phyloP scores from a whole-genome alignment of 2,888 invertebrate genomes.

The Epistrophella euchroma region DNA sequence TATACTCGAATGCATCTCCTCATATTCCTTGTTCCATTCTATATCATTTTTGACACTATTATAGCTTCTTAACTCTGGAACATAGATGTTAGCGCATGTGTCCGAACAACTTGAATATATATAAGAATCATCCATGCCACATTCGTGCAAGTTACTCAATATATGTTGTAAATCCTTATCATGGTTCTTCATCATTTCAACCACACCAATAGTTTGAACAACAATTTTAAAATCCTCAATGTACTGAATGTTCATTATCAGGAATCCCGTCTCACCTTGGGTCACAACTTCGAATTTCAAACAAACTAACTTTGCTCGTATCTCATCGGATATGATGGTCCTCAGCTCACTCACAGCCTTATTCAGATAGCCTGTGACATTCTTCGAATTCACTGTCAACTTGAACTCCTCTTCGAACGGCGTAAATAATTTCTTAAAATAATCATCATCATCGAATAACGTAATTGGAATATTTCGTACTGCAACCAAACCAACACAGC shows the following conservation, averaged over 20 bases:
- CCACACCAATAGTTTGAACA: constrained; percentile 53
- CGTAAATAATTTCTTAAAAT: constrained; percentile 58
- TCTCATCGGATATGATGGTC: constrained; percentile 30
- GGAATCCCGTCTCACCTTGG: constrained; percentile 8
- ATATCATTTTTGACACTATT: constrained; percentile 16
- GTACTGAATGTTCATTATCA: constrained; percentile 37
- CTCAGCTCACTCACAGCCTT: constrained; percentile 34
- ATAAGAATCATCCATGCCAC: constrained; percentile 42
- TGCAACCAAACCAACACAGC: constrained; percentile 71
- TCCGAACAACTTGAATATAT: constrained; percentile 59
- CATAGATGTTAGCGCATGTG: constrained; percentile 35
- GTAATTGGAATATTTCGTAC: constrained; percentile 65
- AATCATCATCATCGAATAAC: constrained; percentile 72
- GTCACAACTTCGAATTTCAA: constrained; percentile 51
- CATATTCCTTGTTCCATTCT: constrained; percentile 29
- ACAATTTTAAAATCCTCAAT: constrained; percentile 45
- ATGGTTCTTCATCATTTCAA: constrained; percentile 42
- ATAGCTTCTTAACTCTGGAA: constrained; percentile 20
- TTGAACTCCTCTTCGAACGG: constrained; percentile 66
- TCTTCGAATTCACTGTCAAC: constrained; percentile 58
- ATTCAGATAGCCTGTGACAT: constrained; percentile 39
- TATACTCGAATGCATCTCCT: constrained; percentile 19
- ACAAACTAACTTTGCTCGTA: constrained; percentile 46
- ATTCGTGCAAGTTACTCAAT: constrained; percentile 50
- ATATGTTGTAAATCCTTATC: constrained; percentile 34